Percentiles rank a stretch among this genome's conserved stretches.
These are phyloP conservation scores for Rotaria macrura DNA, from an alignment of 2,888 invertebrate genomes.

Conservation along the genomic window DNA sequence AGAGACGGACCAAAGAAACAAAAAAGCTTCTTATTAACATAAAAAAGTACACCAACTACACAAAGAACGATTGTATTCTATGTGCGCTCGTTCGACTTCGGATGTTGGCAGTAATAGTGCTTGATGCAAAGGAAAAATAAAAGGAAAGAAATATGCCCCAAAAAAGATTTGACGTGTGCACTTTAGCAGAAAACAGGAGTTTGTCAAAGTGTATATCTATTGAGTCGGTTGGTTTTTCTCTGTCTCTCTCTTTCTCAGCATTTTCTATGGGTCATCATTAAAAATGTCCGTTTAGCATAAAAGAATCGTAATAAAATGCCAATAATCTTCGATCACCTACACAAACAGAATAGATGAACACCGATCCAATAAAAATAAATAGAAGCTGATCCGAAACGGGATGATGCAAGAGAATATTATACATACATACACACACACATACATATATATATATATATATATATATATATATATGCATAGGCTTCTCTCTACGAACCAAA, in stretches of 20 bases:
- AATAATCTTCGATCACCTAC: not conserved
- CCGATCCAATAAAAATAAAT: not conserved
- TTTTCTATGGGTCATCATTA: too few relatives aligned
- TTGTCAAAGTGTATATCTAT: not conserved
- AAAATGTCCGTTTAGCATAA: too few relatives aligned
- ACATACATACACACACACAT: not conserved
- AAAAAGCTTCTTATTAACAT: not conserved
- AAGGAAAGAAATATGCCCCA: not conserved
- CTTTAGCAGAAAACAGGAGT: not conserved
- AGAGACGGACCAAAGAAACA: not conserved
- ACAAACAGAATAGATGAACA: not conserved
- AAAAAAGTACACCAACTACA: not conserved
- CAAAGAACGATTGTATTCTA: not conserved
- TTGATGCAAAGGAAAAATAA: not conserved
- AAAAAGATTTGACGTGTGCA: not conserved
- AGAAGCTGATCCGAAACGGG: not conserved
- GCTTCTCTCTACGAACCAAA: not conserved
- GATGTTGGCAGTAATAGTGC: not conserved
- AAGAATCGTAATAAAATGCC: not conserved
- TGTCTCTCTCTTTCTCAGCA: not conserved
- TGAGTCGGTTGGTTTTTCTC: not conserved
- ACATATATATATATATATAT: too few relatives aligned
- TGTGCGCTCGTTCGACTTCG: not conserved
- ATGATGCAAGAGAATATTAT: slow-evolving; percentile 4
- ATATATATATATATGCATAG: not conserved